These are phyloP conservation scores for Tapera naevia DNA, from an alignment of 2,797 vertebrate species.

Conservation along the genomic window DNA sequence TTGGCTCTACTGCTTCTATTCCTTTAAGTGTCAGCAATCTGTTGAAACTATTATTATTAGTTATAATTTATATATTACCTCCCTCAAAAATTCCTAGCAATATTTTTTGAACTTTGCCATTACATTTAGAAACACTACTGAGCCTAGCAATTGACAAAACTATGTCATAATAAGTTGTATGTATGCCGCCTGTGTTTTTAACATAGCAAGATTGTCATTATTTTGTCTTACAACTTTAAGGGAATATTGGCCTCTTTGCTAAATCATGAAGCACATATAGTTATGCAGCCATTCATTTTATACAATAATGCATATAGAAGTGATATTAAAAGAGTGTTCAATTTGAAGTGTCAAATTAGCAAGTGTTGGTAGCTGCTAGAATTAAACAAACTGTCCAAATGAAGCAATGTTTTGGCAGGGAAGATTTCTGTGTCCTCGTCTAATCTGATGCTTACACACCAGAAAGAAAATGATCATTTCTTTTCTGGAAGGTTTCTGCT, in stretches of 20 bases:
- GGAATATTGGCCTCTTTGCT: background rate
- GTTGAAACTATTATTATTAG: constrained; percentile 50
- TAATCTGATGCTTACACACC: background rate
- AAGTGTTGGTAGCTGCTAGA: background rate
- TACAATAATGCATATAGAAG: background rate
- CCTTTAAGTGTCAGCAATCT: constrained; percentile 43
- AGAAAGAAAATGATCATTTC: background rate
- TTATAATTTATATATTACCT: constrained; percentile 58
- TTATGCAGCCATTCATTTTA: background rate
- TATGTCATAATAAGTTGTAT: constrained; percentile 18
- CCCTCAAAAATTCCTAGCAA: constrained; percentile 32
- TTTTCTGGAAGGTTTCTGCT: background rate
- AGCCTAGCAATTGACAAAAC: constrained; percentile 17
- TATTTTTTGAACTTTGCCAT: constrained; percentile 35
- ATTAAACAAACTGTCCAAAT: background rate
- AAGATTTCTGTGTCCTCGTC: background rate
- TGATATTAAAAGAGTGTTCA: background rate
- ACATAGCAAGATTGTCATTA: constrained; percentile 12
- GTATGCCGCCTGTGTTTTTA: constrained; percentile 29
- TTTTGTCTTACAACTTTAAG: constrained; percentile 31
- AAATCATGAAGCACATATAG: background rate
- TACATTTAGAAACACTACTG: background rate
- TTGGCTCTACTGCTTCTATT: constrained; percentile 29
- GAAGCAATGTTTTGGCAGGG: background rate
- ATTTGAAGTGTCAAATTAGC: background rate